phyloP scores from a whole-genome alignment of 2,888 invertebrate genomes.

The Podotricha telesiphe region DNA sequence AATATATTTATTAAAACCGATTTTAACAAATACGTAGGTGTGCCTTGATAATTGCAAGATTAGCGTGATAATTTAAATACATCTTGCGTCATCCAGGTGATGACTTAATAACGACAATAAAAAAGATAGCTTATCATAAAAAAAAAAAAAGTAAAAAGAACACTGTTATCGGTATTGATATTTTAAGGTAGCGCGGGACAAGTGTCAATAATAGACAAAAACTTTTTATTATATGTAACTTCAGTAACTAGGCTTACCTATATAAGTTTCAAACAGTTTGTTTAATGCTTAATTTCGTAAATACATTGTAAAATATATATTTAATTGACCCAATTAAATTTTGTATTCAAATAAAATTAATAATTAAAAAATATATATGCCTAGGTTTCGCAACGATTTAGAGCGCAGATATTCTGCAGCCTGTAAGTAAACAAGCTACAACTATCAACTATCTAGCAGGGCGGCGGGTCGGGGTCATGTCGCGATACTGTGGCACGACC shows the following conservation, averaged over 20 bases:
- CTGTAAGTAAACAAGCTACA: slow-evolving; percentile 38
- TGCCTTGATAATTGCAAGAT: no score
- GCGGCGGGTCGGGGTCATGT: slow-evolving; percentile 39
- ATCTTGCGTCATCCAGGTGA: not conserved
- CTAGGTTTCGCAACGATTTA: slow-evolving; percentile 18
- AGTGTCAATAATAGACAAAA: not conserved
- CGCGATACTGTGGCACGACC: slow-evolving; percentile 32
- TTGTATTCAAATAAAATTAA: not conserved
- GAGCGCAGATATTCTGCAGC: slow-evolving; percentile 34
- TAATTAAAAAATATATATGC: no score
- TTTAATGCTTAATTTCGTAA: not conserved
- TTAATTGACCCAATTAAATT: not conserved
- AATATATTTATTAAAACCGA: no score
- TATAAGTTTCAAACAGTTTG: not conserved
- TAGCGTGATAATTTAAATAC: not conserved
- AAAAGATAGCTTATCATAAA: not conserved
- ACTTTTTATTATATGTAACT: not conserved
- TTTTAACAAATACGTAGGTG: no score
- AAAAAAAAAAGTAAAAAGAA: not conserved
- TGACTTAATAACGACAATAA: not conserved
- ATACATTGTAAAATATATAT: not conserved
- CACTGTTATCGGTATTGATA: not conserved
- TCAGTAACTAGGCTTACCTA: not conserved
- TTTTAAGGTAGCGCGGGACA: not conserved
- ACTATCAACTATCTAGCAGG: slow-evolving; percentile 32